These are phyloP conservation scores for Spodoptera frugiperda DNA, from an alignment of 1,140 invertebrate species.

Conservation along the genomic window DNA sequence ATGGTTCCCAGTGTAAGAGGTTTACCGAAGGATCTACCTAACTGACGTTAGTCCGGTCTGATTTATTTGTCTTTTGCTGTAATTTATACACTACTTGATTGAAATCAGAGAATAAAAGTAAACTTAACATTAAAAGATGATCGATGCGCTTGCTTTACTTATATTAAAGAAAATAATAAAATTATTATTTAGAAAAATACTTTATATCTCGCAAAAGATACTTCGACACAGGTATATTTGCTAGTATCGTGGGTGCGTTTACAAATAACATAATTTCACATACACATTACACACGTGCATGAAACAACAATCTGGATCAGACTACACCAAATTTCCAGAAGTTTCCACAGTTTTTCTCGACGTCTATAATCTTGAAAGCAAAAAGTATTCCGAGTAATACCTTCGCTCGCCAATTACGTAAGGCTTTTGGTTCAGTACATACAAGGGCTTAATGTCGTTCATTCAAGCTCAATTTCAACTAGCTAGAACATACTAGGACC, in stretches of 20 bases:
- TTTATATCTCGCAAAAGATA: no score
- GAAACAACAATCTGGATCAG: no score
- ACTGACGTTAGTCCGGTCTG: slow-evolving; percentile 20
- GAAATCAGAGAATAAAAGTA: not conserved
- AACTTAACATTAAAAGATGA: not conserved
- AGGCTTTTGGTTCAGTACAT: not conserved
- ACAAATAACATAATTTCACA: no score
- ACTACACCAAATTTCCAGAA: no score
- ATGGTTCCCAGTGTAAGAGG: slow-evolving; percentile 27
- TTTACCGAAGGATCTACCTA: slow-evolving; percentile 27
- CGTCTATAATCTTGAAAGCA: not conserved
- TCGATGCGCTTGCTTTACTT: no score
- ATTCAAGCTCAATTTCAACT: not conserved
- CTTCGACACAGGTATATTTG: no score
- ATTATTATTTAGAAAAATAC: no score
- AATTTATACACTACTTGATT: slow-evolving; percentile 19
- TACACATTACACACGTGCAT: no score
- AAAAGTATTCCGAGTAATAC: not conserved
- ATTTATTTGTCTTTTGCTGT: slow-evolving; percentile 36
- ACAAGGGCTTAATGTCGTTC: not conserved
- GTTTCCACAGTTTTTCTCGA: no score
- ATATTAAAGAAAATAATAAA: no score
- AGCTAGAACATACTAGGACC: not conserved
- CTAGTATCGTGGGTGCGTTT: no score
- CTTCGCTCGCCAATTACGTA: not conserved